Evolutionary conservation across 1,140 invertebrate genomes (phyloP).

Genomic region (Drosophila sproati): DNA sequence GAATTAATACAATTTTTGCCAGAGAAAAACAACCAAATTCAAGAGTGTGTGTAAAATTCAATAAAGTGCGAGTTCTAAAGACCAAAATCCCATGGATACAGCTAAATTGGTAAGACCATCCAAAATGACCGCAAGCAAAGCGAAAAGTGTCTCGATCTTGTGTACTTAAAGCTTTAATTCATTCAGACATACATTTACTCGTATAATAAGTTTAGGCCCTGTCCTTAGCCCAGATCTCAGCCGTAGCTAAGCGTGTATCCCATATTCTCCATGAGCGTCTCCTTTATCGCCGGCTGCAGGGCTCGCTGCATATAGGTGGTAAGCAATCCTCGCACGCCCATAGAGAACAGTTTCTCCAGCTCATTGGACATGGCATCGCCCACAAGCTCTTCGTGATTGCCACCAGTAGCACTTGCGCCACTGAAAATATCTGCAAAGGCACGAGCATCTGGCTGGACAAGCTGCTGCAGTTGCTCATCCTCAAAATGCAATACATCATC

Average conservation of each 20-base stretch:
- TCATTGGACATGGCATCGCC: conserved; percentile 89
- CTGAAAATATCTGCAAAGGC: conserved; percentile 78
- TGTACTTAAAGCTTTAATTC: conserved; percentile 71
- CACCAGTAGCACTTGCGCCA: conserved; percentile 7
- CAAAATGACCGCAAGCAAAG: not conserved
- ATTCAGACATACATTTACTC: conserved; percentile 35
- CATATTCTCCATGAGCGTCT: conserved; percentile 93
- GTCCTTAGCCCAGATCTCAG: conserved; percentile 30
- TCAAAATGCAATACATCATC: conserved; percentile 77
- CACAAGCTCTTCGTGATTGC: conserved; percentile 69
- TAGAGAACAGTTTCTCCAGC: conserved; percentile 93
- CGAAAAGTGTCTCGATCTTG: not conserved
- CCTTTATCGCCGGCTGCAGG: conserved; percentile 92
- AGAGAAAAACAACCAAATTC: conserved; percentile 50
- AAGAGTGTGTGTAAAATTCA: conserved; percentile 35
- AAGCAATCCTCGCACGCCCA: conserved; percentile 90
- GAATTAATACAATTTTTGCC: conserved; percentile 58
- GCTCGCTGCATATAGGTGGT: conserved; percentile 93
- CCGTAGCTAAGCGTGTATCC: conserved; percentile 94
- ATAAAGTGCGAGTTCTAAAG: conserved; percentile 33
- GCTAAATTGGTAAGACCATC: conserved; percentile 70
- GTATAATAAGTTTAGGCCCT: conserved; percentile 34
- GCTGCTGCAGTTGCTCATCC: conserved; percentile 74
- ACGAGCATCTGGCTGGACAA: conserved; percentile 76
- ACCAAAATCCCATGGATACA: conserved; percentile 60